These are phyloP conservation scores for Recurvirostra avosetta DNA, from an alignment of 2,113 vertebrate species.

Conservation along the genomic window DNA sequence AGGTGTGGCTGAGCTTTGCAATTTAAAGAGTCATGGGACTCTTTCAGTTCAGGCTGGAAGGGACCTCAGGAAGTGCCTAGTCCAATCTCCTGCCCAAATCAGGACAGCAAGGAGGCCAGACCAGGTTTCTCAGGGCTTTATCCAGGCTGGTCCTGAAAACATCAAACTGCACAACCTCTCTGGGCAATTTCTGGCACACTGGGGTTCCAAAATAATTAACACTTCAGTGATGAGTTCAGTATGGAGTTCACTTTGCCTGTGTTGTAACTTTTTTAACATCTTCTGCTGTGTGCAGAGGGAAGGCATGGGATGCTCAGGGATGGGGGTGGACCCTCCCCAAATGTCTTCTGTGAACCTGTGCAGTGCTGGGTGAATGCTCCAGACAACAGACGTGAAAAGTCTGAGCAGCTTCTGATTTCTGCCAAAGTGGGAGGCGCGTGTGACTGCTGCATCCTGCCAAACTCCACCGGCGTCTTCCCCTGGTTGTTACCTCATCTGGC, in stretches of 20 bases:
- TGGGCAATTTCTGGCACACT: neutral
- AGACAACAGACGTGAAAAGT: neutral
- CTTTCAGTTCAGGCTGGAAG: neutral
- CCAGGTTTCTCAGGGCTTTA: neutral
- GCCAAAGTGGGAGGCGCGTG: neutral
- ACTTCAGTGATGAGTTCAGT: neutral
- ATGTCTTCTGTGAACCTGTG: neutral
- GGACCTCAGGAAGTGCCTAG: neutral
- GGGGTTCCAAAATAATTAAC: neutral
- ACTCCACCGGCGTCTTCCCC: neutral
- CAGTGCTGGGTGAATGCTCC: neutral
- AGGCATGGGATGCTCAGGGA: neutral
- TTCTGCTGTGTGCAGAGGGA: neutral
- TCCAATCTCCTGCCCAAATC: neutral
- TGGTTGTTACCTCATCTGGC: neutral
- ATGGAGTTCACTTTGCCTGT: neutral
- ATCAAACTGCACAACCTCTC: fast-evolving
- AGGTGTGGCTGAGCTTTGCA: neutral
- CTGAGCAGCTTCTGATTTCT: neutral
- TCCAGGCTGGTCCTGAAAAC: neutral
- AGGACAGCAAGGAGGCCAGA: neutral
- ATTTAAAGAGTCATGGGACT: neutral
- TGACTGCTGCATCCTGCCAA: neutral
- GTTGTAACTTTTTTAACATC: neutral
- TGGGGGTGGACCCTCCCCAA: neutral